These are phyloP conservation scores for Muraenolepis orangiensis DNA, from an alignment of 2,797 vertebrate genomes.

Conservation along the genomic window DNA sequence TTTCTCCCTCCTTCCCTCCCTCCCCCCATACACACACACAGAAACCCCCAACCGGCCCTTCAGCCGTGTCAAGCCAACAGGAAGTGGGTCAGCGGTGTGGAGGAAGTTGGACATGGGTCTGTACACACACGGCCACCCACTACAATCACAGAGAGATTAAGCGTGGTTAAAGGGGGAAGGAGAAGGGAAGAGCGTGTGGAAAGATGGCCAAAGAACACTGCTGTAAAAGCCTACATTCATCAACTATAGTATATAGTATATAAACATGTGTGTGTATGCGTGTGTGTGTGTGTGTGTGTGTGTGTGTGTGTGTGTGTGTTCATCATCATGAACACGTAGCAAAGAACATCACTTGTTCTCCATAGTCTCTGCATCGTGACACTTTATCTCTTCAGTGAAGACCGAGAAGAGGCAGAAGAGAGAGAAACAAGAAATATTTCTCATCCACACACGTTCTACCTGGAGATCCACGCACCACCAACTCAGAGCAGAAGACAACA, in stretches of 20 bases:
- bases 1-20: conserved; percentile 22
- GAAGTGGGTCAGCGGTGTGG: conserved; percentile 66
- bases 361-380: background rate
- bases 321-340: background rate
- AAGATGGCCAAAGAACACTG: background rate
- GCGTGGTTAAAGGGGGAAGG: conserved; percentile 40
- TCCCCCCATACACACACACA: too few species aligned
- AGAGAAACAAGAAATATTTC: background rate
- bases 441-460: background rate
- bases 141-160: conserved; percentile 38
- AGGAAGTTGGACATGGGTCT: conserved; percentile 64
- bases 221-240: background rate
- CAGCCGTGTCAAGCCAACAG: conserved; percentile 32
- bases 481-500: background rate
- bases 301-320: background rate
- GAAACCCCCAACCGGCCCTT: background rate
- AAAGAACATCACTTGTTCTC: background rate
- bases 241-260: background rate
- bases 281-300: background rate
- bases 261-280: background rate
- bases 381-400: background rate
- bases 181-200: conserved; percentile 11
- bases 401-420: background rate
- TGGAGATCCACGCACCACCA: background rate
- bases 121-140: conserved; percentile 56